A percentile compares a stretch with the other conserved stretches of the same genome.
Evolutionary conservation across 2,113 vertebrate genomes (phyloP).

Genomic region (Hepsetus odoe): DNA sequence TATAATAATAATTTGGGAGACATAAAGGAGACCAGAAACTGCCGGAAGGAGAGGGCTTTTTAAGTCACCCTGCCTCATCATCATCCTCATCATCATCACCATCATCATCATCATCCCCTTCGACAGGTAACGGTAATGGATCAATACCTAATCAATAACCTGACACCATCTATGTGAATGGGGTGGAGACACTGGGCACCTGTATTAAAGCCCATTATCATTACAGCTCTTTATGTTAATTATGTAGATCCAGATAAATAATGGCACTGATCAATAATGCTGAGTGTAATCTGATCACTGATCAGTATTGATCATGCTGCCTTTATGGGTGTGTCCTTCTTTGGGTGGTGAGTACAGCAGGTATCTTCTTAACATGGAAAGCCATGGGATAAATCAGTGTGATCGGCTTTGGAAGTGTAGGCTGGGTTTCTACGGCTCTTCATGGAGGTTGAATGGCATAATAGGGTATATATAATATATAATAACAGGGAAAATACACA

Average conservation of each 20-base stretch:
- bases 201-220: no score
- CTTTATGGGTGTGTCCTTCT: background rate
- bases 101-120: conserved; percentile 40
- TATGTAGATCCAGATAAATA: background rate
- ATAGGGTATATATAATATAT: no score
- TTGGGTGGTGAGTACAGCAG: no score
- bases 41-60: background rate
- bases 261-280: background rate
- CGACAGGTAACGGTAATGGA: conserved; percentile 60
- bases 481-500: no score
- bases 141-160: background rate
- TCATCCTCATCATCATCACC: background rate
- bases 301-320: background rate
- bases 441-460: background rate
- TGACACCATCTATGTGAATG: background rate
- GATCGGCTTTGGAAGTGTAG: no score
- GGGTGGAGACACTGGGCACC: background rate
- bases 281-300: background rate
- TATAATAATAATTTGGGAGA: background rate
- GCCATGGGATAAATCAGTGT: no score
- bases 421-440: background rate
- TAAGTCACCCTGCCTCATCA: background rate
- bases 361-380: no score
- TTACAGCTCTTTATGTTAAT: background rate
- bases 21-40: background rate